Conservation (phyloP, 1,140 invertebrate genomes). For the Macrobrachium rosenbergii region DNA sequence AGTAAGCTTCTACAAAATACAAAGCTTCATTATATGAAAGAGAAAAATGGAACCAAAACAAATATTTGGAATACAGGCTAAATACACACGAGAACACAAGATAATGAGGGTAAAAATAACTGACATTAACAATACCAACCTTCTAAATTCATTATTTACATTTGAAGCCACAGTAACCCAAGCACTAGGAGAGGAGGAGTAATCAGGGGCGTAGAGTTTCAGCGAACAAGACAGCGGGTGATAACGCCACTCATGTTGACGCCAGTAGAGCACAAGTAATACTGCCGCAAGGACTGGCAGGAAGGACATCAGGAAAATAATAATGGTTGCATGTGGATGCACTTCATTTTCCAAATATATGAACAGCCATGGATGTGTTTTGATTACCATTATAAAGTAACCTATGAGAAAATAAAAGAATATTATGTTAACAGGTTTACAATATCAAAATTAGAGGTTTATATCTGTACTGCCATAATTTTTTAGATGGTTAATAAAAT, state of each 20-base stretch:
- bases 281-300: constrained; percentile 60
- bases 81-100: background rate
- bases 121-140: constrained; percentile 71
- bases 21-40: constrained; percentile 19
- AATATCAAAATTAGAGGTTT: background rate
- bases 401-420: constrained; percentile 30
- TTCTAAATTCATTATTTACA: constrained; percentile 84
- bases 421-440: background rate
- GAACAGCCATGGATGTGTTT: constrained; percentile 18
- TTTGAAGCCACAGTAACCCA: constrained; percentile 80
- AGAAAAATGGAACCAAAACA: constrained; percentile 55
- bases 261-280: constrained; percentile 74
- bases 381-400: constrained; percentile 34
- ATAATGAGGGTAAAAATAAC: background rate
- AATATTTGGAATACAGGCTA: background rate
- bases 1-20: too few species aligned
- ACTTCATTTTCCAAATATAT: constrained; percentile 4
- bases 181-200: constrained; percentile 68
- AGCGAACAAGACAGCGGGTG: constrained; percentile 84
- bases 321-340: constrained; percentile 28
- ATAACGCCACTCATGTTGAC: constrained; percentile 76
- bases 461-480: too few species aligned
- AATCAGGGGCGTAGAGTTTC: constrained; percentile 75
- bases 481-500: background rate
- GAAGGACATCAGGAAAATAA: constrained; percentile 47